phyloP scores from a whole-genome alignment of 2,888 invertebrate genomes.

The Polydrusus tereticollis region DNA sequence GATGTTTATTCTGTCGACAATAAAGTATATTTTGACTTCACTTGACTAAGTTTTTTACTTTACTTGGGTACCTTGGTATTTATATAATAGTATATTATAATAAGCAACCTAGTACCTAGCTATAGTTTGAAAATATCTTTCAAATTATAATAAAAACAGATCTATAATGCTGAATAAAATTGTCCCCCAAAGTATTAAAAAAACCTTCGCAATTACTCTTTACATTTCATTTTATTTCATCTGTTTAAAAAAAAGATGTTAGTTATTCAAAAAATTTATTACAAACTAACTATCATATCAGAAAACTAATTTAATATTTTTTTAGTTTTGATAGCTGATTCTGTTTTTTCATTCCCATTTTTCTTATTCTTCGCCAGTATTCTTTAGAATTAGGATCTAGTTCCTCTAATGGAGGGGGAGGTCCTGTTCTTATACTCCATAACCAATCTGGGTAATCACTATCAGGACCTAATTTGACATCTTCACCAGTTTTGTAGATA shows the following conservation, averaged over 20 bases:
- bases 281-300: constrained; percentile 15
- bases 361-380: constrained; percentile 85
- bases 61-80: too few relatives aligned
- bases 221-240: too few relatives aligned
- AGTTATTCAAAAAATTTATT: neutral
- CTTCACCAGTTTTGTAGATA: constrained; percentile 83
- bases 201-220: too few relatives aligned
- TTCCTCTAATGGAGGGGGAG: constrained; percentile 76
- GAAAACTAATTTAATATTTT: constrained; percentile 69
- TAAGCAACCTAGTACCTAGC: too few relatives aligned
- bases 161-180: too few relatives aligned
- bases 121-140: too few relatives aligned
- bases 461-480: constrained; percentile 81
- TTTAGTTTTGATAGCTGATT: constrained; percentile 74
- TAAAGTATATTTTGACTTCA: too few relatives aligned
- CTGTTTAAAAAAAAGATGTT: neutral
- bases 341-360: constrained; percentile 74
- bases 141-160: too few relatives aligned
- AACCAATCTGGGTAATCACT: constrained; percentile 94
- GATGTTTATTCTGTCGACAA: too few relatives aligned
- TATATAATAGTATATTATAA: too few relatives aligned
- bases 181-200: too few relatives aligned
- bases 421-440: constrained; percentile 80
- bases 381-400: constrained; percentile 82
- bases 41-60: too few relatives aligned